Evolutionary conservation across 2,888 invertebrate genomes (phyloP).

Genomic region (Chaetoderma sp.): DNA sequence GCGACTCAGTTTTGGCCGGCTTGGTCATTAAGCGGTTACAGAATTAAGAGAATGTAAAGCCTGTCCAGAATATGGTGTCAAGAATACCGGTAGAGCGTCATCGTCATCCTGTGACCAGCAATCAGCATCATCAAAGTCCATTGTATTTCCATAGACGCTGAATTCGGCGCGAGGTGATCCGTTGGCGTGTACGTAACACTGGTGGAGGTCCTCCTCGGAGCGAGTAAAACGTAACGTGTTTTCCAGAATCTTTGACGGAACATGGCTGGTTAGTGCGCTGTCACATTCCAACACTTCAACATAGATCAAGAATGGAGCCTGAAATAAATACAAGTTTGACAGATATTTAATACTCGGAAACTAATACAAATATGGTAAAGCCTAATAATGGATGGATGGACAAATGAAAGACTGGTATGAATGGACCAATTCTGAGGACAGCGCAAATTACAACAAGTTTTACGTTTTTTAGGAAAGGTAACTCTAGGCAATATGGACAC

Average conservation of each 20-base stretch:
- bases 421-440: too few relatives aligned
- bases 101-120: constrained; percentile 98
- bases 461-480: too few relatives aligned
- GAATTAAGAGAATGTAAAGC: too few relatives aligned
- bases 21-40: too few relatives aligned
- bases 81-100: constrained; percentile 82
- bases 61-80: too few relatives aligned
- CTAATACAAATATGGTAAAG: too few relatives aligned
- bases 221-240: constrained; percentile 85
- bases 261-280: constrained; percentile 84
- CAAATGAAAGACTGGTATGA: too few relatives aligned
- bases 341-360: not conserved
- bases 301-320: constrained; percentile 98
- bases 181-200: constrained; percentile 32
- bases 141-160: constrained; percentile 51
- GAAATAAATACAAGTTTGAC: constrained; percentile 16
- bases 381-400: too few relatives aligned
- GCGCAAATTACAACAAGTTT: too few relatives aligned
- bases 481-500: too few relatives aligned
- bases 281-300: constrained; percentile 94
- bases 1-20: too few relatives aligned
- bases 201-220: constrained; percentile 87
- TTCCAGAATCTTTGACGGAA: constrained; percentile 83
- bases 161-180: constrained; percentile 57
- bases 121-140: constrained; percentile 71